Percentiles rank a stretch among this genome's conserved stretches.
Conservation (phyloP, 2,888 invertebrate species). For the Drosophila infuscata region DNA sequence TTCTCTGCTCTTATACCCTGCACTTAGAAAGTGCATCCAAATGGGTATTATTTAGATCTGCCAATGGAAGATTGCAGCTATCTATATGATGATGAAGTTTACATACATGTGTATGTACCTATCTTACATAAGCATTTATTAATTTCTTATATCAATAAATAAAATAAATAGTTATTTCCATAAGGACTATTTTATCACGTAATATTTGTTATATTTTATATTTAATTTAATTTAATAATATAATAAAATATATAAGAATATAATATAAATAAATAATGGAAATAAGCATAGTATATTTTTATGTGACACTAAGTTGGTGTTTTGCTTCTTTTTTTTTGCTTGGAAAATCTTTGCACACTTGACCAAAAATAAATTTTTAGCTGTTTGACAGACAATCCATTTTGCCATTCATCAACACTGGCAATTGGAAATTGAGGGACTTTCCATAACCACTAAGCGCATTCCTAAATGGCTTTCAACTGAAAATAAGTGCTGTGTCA, state of each 20-base stretch:
- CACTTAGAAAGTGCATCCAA: not conserved
- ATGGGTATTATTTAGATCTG: not conserved
- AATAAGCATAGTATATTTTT: not conserved
- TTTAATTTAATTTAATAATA: not conserved
- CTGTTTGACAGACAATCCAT: not conserved
- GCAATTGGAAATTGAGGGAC: not conserved
- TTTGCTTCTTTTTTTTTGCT: not conserved
- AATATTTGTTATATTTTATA: not conserved
- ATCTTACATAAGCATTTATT: not conserved
- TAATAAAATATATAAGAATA: too few relatives aligned
- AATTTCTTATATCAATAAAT: not conserved
- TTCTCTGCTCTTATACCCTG: constrained; percentile 51
- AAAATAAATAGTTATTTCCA: not conserved
- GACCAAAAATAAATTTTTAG: not conserved
- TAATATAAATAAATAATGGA: not conserved
- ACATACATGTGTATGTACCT: not conserved
- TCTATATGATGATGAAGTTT: not conserved
- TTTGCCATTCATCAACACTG: not conserved
- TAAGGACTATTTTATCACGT: not conserved
- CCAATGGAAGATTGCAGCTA: not conserved
- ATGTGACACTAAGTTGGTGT: not conserved
- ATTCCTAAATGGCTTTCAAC: not conserved
- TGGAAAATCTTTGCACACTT: not conserved
- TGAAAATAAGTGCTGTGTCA: not conserved
- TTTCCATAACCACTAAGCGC: not conserved